Evolutionary conservation across 2,113 vertebrate species (phyloP), one percentile per base, ranked within the genome.

Genomic region (Cebidichthys violaceus): DNA sequence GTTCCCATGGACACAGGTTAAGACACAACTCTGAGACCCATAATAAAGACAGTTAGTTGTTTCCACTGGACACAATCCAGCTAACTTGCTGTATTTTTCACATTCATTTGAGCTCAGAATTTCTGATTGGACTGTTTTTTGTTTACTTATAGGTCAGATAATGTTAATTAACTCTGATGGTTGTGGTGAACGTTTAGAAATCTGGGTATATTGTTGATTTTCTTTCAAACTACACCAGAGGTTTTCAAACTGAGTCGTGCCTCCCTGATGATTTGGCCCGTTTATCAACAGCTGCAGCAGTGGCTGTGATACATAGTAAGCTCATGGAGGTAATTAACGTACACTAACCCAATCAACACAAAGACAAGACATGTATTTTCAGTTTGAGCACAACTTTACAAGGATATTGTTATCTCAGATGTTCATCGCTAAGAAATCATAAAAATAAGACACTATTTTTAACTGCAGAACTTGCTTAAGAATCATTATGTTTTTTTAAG

Each of bases 1-100:
- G 74, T 67, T 86, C 75, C 6, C 73, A 31, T 70, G 84, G 82
- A 82, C 86, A 82, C 65, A 75, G 72, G 62, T 82, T 80, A 24
- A 75, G 79, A 79, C 37, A 52, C 8, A 87, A 77, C 41, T 64
- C 73, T 37, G 79, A 90, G 71, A 67, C 33, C 50, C 55, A 11
- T 31, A 61, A 83, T 50, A 77, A 81, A 68, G 62, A 77, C 39
- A 75, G 29, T 75, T 85, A 85, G 69, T 45, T 35, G 62, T 82
- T 27, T 33, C 22, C 15, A n/a, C n/a, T 31, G 57, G 33, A 71
- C 18, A 43, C 77, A 31, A 24, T 61, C 33, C 37, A 65, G 24
- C 57, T 54, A 3, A 55, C 20, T 33, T 33, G 50, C 13, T 43
- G 55, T 57, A 41, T 31, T 24, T 18, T 1, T 9, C 37, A 31